Percentiles rank a stretch among this genome's conserved stretches.
phyloP scores from a whole-genome alignment of 2,113 vertebrate species.

The Crotalus horridus region DNA sequence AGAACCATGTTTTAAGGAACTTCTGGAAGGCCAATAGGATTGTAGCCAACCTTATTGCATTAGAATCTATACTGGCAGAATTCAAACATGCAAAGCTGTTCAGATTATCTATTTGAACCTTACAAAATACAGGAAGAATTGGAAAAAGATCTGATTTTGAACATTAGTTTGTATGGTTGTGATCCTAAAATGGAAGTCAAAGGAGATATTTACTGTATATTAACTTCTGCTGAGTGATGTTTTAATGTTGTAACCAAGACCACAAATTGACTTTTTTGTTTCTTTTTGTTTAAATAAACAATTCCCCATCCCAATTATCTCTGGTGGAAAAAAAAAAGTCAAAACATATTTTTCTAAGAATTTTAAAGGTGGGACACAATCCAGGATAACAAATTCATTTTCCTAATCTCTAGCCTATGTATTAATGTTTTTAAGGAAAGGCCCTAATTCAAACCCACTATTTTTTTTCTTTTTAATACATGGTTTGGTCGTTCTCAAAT shows the following conservation, averaged over 20 bases:
- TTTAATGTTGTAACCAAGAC: not conserved
- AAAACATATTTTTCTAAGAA: not conserved
- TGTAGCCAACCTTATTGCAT: not conserved
- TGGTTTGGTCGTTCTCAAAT: not conserved
- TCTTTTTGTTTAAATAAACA: not conserved
- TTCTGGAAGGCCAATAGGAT: not conserved
- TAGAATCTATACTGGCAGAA: not conserved
- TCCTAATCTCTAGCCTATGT: not conserved
- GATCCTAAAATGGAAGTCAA: not conserved
- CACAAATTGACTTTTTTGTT: not conserved
- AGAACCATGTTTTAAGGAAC: not conserved
- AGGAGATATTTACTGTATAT: not conserved
- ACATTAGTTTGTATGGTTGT: not conserved
- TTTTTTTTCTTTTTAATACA: not conserved
- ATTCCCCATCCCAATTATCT: not conserved
- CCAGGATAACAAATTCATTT: not conserved
- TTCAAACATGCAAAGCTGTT: not conserved
- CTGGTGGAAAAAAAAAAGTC: not conserved
- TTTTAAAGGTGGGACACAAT: not conserved
- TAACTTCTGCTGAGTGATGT: not conserved
- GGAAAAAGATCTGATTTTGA: not conserved
- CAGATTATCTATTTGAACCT: not conserved
- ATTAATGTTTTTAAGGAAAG: not conserved
- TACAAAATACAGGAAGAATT: not conserved
- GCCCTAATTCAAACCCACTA: not conserved